Percentiles rank a stretch among this genome's conserved stretches.
Evolutionary conservation across 2,113 vertebrate genomes (phyloP).

Genomic region (Heterotis niloticus): DNA sequence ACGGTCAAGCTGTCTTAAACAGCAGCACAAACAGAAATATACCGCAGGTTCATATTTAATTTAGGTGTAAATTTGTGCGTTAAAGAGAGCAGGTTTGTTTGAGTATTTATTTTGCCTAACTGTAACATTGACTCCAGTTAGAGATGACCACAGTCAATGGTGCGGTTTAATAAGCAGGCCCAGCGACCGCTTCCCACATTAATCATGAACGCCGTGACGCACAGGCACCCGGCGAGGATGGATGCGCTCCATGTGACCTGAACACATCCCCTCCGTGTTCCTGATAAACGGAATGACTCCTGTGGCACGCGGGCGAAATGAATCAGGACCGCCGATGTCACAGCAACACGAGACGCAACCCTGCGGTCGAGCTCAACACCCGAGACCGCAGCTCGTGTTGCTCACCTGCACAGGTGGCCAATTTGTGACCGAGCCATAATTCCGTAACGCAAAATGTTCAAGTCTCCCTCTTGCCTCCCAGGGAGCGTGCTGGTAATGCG

Average conservation of each 20-base stretch:
- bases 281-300: constrained; percentile 48
- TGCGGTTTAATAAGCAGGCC: constrained; percentile 67
- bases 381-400: too few relatives aligned
- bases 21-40: too few relatives aligned
- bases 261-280: constrained; percentile 56
- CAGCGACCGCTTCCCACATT: constrained; percentile 58
- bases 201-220: constrained; percentile 61
- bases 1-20: too few relatives aligned
- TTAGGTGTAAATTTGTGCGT: constrained; percentile 56
- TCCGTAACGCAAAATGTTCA: too few relatives aligned
- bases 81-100: constrained; percentile 36
- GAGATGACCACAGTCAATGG: constrained; percentile 50
- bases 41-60: constrained; percentile 21
- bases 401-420: background rate
- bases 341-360: background rate
- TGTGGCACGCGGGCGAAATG: constrained; percentile 48
- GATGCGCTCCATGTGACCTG: constrained; percentile 52
- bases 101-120: background rate
- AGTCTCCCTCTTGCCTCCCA: too few relatives aligned
- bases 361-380: too few relatives aligned
- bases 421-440: too few relatives aligned
- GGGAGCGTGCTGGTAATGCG: too few relatives aligned
- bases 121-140: background rate
- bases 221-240: constrained; percentile 50
- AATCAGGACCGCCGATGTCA: constrained; percentile 26